Conservation (phyloP, 1,140 invertebrate species). For the Orussus abietinus region DNA sequence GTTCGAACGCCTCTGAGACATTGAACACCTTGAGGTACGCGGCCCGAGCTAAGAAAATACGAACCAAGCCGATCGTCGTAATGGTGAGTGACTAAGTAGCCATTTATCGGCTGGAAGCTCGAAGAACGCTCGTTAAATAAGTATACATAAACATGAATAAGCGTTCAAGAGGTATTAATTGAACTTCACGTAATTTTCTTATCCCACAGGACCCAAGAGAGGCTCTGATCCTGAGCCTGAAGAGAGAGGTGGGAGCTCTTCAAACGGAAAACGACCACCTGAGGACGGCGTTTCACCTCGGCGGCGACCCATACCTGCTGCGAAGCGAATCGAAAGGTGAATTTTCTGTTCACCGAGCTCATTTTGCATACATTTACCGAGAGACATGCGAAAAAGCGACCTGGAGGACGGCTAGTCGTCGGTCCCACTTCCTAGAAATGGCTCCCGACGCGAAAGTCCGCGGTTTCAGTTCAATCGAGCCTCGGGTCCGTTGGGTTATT, state of each 20-base stretch:
- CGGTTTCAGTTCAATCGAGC: too few species aligned
- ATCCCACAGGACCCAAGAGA: conserved; percentile 78
- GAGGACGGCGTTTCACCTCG: conserved; percentile 65
- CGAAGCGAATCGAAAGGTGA: conserved; percentile 32
- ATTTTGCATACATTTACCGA: too few species aligned
- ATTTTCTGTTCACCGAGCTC: too few species aligned
- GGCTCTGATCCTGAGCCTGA: conserved; percentile 83
- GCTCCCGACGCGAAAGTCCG: too few species aligned
- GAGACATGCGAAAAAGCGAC: too few species aligned
- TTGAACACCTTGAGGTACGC: conserved; percentile 89
- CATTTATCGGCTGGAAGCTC: too few species aligned
- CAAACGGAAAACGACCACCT: conserved; percentile 91
- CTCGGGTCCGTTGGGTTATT: too few species aligned
- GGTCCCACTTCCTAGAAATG: too few species aligned
- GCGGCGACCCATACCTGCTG: conserved; percentile 19
- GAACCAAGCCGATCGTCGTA: conserved; percentile 85
- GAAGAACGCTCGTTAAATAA: too few species aligned
- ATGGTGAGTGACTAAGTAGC: too few species aligned
- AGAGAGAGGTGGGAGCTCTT: conserved; percentile 82
- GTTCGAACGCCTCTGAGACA: conserved; percentile 84
- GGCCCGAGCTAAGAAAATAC: conserved; percentile 79
- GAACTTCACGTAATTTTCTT: neutral
- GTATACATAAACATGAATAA: neutral
- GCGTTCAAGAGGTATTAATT: too few species aligned
- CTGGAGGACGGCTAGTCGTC: too few species aligned